Percentiles rank a stretch among this genome's conserved stretches.
Conservation (phyloP, 2,113 vertebrate genomes). For the Ornithorhynchus anatinus region DNA sequence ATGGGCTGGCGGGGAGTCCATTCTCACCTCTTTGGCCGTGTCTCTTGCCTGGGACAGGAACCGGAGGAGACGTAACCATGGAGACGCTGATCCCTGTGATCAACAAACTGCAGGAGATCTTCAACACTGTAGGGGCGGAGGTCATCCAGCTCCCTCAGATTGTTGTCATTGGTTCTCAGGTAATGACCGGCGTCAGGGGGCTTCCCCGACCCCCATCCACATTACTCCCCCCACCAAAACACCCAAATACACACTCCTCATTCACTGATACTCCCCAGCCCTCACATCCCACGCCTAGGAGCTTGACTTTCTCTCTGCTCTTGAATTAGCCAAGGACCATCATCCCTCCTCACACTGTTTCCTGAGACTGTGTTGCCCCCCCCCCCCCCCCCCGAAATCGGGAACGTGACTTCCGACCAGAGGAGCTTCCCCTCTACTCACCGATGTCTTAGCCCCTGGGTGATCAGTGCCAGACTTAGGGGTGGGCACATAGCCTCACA, state of each 20-base stretch:
- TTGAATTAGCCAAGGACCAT: background rate
- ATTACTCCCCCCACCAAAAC: no score
- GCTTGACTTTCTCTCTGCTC: background rate
- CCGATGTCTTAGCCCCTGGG: no score
- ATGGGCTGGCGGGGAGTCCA: background rate
- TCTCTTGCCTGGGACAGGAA: no score
- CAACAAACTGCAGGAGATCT: constrained; percentile 81
- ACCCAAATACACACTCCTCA: background rate
- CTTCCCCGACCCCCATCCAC: background rate
- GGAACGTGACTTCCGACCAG: no score
- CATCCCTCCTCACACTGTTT: no score
- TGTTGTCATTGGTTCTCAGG: constrained; percentile 77
- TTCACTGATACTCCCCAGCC: background rate
- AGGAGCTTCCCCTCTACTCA: no score
- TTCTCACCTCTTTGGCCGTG: background rate
- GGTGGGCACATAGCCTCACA: no score
- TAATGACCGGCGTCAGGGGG: constrained; percentile 36
- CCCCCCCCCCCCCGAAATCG: no score
- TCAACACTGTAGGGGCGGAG: constrained; percentile 77
- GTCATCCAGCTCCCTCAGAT: constrained; percentile 80
- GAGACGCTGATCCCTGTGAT: constrained; percentile 79
- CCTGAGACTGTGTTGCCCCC: no score
- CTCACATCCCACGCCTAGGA: background rate
- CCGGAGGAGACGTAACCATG: no score
- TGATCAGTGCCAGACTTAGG: no score